Percentiles rank a stretch among this genome's conserved stretches.
phyloP scores from a whole-genome alignment of 2,888 invertebrate genomes.

The Biston betularia region DNA sequence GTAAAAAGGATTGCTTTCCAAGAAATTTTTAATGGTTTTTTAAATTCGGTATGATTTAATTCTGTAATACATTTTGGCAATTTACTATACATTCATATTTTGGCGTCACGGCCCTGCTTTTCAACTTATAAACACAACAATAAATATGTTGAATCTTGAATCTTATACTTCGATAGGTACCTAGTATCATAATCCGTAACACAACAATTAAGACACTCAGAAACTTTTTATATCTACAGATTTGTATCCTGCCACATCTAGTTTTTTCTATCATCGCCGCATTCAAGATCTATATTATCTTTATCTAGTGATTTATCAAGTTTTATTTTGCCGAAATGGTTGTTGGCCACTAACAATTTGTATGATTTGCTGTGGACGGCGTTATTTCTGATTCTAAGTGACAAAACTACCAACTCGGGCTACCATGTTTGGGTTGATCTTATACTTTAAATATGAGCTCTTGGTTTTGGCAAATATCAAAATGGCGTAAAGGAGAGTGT shows the following conservation, averaged over 20 bases:
- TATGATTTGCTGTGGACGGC: slow-evolving; percentile 60
- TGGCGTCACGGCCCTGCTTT: no score
- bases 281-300: slow-evolving; percentile 62
- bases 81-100: no score
- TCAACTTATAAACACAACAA: no score
- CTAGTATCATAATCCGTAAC: no score
- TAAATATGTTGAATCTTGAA: no score
- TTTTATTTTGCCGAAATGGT: slow-evolving; percentile 62
- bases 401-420: slow-evolving; percentile 41
- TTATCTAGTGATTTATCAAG: slow-evolving; percentile 76
- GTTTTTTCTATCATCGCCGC: slow-evolving; percentile 28
- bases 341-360: slow-evolving; percentile 57
- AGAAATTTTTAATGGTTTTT: no score
- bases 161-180: no score
- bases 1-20: no score
- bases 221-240: no score
- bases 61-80: no score
- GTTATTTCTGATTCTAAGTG: slow-evolving; percentile 50
- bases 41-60: no score
- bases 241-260: slow-evolving; percentile 49
- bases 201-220: no score
- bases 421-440: slow-evolving; percentile 30
- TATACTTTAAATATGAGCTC: slow-evolving; percentile 20
- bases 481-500: neutral
- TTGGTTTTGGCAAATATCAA: slow-evolving; percentile 22